phyloP scores from a whole-genome alignment of 2,797 vertebrate genomes.

The Sciurus carolinensis region DNA sequence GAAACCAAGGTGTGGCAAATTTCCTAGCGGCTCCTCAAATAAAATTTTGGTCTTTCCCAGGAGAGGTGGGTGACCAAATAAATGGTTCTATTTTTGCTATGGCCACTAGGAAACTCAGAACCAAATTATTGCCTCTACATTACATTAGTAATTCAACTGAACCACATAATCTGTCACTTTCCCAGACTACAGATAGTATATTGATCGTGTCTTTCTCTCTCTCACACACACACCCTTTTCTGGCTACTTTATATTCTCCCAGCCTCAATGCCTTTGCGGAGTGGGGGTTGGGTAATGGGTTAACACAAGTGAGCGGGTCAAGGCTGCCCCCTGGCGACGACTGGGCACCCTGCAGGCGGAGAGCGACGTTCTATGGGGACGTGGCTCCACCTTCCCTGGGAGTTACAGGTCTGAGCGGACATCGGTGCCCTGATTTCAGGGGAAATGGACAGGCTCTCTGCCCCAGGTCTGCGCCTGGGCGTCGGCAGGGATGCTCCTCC shows the following conservation, averaged over 20 bases:
- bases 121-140: not conserved
- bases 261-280: not conserved
- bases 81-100: not conserved
- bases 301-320: slow-evolving; percentile 12
- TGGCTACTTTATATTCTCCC: not conserved
- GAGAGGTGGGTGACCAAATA: not conserved
- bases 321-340: slow-evolving; percentile 73
- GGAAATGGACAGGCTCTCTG: not conserved
- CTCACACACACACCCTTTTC: not conserved
- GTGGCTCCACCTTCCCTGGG: not conserved
- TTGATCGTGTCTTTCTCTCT: not conserved
- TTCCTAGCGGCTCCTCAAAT: not conserved
- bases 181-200: not conserved
- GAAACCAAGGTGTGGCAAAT: not conserved
- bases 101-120: slow-evolving; percentile 44
- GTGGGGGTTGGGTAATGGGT: not conserved
- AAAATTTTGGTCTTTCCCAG: not conserved
- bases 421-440: not conserved
- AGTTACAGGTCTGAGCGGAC: not conserved
- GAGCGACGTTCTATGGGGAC: not conserved
- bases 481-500: not conserved
- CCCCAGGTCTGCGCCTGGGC: not conserved
- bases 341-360: not conserved
- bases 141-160: not conserved
- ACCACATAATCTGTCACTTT: not conserved